phyloP scores from a whole-genome alignment of 2,113 vertebrate genomes.

The Uria lomvia region DNA sequence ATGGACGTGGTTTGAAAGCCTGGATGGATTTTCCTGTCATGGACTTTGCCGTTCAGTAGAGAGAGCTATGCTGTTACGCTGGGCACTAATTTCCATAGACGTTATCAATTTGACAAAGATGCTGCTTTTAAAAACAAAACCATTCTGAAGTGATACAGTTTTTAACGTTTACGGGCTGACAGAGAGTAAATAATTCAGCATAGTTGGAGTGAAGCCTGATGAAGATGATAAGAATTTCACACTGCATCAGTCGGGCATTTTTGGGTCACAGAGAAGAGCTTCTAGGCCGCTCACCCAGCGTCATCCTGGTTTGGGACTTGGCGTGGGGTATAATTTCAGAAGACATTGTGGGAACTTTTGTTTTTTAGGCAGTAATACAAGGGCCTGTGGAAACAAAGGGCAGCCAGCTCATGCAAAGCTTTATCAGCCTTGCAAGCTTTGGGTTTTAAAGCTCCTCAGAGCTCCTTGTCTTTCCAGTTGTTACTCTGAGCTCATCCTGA shows the following conservation, averaged over 20 bases:
- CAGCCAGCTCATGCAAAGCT: not conserved
- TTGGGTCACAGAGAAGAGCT: not conserved
- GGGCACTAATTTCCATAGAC: conserved; percentile 12
- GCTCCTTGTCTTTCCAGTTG: not conserved
- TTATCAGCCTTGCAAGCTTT: not conserved
- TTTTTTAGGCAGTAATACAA: not conserved
- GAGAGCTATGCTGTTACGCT: not conserved
- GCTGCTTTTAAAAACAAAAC: not conserved
- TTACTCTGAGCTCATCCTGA: not conserved
- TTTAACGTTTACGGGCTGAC: not conserved
- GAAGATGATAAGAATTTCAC: not conserved
- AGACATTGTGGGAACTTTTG: not conserved
- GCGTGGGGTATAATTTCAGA: not conserved
- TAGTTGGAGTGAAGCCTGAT: not conserved
- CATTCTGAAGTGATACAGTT: not conserved
- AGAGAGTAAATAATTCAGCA: not conserved
- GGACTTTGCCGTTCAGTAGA: not conserved
- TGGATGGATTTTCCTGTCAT: conserved; percentile 3
- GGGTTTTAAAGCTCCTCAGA: not conserved
- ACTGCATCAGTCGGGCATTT: not conserved
- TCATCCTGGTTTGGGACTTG: not conserved
- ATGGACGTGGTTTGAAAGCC: conserved; percentile 15
- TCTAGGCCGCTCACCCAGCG: not conserved
- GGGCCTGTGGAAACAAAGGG: rapidly evolving
- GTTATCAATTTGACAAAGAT: conserved; percentile 26